A percentile compares a stretch with the other conserved stretches of the same genome.
phyloP scores from a whole-genome alignment of 2,797 vertebrate species.

The Hylomyscus alleni region DNA sequence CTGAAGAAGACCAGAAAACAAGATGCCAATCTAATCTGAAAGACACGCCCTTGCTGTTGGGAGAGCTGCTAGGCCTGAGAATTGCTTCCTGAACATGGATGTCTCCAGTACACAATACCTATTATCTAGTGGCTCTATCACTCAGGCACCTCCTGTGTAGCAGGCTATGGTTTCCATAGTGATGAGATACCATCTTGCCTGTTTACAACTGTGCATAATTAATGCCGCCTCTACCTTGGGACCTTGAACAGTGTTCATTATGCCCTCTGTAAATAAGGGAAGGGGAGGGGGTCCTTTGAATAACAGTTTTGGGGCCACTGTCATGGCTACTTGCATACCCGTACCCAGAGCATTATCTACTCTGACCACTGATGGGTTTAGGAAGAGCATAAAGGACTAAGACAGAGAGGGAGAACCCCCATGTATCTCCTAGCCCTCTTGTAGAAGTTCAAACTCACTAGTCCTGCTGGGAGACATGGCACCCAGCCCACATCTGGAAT shows the following conservation, averaged over 20 bases:
- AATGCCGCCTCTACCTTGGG: not conserved
- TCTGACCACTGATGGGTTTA: not conserved
- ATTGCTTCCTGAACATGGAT: not conserved
- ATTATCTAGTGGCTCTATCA: not conserved
- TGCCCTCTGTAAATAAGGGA: not conserved
- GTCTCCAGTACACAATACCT: not conserved
- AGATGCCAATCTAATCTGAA: constrained; percentile 67
- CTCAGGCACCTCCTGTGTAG: not conserved
- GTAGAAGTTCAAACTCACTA: not conserved
- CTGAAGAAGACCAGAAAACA: constrained; percentile 52
- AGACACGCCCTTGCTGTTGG: constrained; percentile 40
- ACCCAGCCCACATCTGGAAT: not conserved
- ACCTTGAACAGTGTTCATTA: not conserved
- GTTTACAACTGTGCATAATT: not conserved
- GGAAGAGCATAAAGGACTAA: not conserved
- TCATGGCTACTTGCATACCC: not conserved
- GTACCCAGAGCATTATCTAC: not conserved
- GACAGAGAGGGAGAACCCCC: not conserved
- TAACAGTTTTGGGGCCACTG: not conserved
- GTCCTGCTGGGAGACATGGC: not conserved
- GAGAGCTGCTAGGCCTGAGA: not conserved
- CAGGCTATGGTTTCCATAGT: not conserved
- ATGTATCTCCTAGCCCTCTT: not conserved
- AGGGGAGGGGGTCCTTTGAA: too few species aligned
- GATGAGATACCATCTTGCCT: not conserved